Base-by-base conservation (phyloP, 1,140 invertebrate species). In the Leguminivora glycinivorella region DNA sequence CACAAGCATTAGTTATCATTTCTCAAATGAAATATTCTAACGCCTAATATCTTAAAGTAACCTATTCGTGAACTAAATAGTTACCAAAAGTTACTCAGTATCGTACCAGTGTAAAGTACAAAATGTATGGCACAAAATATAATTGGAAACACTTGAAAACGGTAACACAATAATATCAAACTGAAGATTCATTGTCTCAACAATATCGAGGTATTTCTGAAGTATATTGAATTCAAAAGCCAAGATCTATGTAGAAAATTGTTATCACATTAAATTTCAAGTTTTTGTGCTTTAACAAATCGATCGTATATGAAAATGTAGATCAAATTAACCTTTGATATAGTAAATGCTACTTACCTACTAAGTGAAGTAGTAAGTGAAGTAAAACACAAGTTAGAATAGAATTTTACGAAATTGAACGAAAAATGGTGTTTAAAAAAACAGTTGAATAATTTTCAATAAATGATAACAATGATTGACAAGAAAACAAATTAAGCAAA, bases 111-210 rank as follows among this genome's bases (percentile, higher is more conserved):
- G 56, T 29, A 58, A 0, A 34, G 26, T 63, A 63, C n/a, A 31
- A 63, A 17, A 6, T 60, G 31, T 63, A 63, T 63, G 58, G 58
- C 58, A 63, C 58, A 63, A 34, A 63, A 63, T 25, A 63, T 63
- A 52, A 52, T 63, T 63, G 26, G 58, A 31, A 63, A n/a, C 10
- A 26, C 22, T 29, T 22, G 52, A 2, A 60, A 24, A 31, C 58
- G 58, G 58, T 63, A 63, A 63, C 58, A 63, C 12, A 31, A 31
- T 6, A 63, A 31, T 31, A 63, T 63, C 14, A 63, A 63, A 17
- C 4, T 14, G 10, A 5, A 17, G 12, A 25, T 60, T 63, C 58
- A 29, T 52, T 52, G 9, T 52, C 10, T 5, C 19, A 22, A 22
- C 5, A 17, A 52, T 17, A 52, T 52, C 47, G 47, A 52, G 17